A percentile compares a stretch with the other conserved stretches of the same genome.
These are phyloP conservation scores for Channallabes apus DNA, from an alignment of 2,797 vertebrate genomes.

Conservation along the genomic window DNA sequence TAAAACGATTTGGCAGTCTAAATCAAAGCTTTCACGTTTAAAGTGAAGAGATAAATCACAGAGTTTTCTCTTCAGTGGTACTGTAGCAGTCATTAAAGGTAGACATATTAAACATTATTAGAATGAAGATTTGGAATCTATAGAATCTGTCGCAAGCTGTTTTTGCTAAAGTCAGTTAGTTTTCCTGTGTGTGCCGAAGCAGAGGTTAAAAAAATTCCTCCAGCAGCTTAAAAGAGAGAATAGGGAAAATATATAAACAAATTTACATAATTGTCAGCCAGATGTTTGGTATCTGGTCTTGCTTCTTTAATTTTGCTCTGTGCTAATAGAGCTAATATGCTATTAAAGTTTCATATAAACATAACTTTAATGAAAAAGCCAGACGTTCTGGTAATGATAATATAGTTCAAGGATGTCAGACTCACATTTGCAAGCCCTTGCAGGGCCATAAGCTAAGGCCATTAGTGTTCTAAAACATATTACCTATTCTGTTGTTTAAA, in stretches of 20 bases:
- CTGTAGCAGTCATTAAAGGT: too few species aligned
- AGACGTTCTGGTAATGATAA: not conserved
- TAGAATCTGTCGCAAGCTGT: not conserved
- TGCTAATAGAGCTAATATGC: not conserved
- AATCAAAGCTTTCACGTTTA: constrained; percentile 1
- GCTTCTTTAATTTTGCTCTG: not conserved
- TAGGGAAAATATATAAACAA: not conserved
- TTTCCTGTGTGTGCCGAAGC: not conserved
- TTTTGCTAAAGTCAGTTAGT: not conserved
- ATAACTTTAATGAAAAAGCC: not conserved
- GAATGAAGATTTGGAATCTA: not conserved
- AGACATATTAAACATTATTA: constrained; percentile 6
- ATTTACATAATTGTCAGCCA: not conserved
- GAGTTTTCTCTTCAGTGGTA: not conserved
- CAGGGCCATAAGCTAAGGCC: not conserved
- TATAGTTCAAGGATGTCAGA: not conserved
- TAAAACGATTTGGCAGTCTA: not conserved
- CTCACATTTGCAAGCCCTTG: not conserved
- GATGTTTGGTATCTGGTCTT: not conserved
- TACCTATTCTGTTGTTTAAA: not conserved
- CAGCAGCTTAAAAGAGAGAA: not conserved
- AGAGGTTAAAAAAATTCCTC: too few species aligned
- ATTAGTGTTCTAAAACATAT: not conserved
- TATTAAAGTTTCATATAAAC: not conserved
- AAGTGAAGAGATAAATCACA: not conserved